Evolutionary conservation across 2,797 vertebrate species (phyloP).

Genomic region (Ctenopoma kingsleyae): DNA sequence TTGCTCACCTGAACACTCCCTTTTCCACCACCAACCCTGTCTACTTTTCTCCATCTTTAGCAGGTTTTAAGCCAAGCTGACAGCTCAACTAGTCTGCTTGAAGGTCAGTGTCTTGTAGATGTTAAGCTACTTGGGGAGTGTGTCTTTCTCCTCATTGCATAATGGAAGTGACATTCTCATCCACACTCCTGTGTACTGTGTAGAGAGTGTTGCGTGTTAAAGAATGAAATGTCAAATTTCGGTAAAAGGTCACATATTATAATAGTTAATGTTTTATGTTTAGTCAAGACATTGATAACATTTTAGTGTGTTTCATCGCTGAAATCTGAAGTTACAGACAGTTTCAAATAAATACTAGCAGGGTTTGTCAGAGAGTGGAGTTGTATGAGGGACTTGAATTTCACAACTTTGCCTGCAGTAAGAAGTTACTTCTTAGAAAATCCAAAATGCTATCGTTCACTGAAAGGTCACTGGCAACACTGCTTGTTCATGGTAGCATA

Average conservation of each 20-base stretch:
- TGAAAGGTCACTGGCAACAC: not conserved
- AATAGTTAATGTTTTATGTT: conserved; percentile 7
- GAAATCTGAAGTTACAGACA: conserved; percentile 18
- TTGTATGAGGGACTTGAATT: not conserved
- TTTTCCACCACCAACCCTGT: conserved; percentile 38
- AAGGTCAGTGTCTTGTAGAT: conserved; percentile 66
- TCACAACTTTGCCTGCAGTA: not conserved
- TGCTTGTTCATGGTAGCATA: not conserved
- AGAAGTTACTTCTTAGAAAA: conserved; percentile 2
- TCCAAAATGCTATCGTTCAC: conserved; percentile 4
- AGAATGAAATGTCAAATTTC: conserved; percentile 31
- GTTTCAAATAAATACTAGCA: conserved; percentile 4
- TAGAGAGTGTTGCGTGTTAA: conserved; percentile 4
- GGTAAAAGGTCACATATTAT: conserved; percentile 40
- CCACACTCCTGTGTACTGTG: conserved; percentile 14
- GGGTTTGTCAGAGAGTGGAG: conserved; percentile 15
- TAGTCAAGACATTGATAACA: conserved; percentile 21
- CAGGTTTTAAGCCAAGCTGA: conserved; percentile 47
- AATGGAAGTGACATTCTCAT: conserved; percentile 11
- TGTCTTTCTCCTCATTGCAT: conserved; percentile 15
- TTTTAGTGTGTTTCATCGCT: conserved; percentile 16
- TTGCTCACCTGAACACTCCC: conserved; percentile 24
- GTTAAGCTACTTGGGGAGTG: conserved; percentile 45
- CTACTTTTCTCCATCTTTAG: conserved; percentile 34
- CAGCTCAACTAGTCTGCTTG: conserved; percentile 52